phyloP scores from a whole-genome alignment of 1,140 invertebrate species.

The Mamestra configurata region DNA sequence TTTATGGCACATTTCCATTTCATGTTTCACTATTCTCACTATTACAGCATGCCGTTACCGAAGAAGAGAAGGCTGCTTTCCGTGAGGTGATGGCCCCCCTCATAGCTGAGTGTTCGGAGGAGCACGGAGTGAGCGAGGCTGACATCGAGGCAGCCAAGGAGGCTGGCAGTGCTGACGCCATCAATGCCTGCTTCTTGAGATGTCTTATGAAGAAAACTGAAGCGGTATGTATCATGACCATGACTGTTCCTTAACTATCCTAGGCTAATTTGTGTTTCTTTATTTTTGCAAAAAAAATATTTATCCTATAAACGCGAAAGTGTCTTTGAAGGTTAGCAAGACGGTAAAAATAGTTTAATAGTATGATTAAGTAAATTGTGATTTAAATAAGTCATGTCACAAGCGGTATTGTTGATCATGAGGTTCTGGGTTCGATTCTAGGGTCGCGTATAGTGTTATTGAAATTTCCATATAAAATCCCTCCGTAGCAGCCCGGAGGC shows the following conservation, averaged over 20 bases:
- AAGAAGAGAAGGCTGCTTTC: slow-evolving; percentile 38
- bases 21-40: neutral
- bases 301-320: too few relatives aligned
- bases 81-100: slow-evolving; percentile 31
- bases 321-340: too few relatives aligned
- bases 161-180: neutral
- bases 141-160: slow-evolving; percentile 48
- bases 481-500: too few relatives aligned
- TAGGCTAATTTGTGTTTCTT: too few relatives aligned
- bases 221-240: slow-evolving; percentile 31
- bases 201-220: slow-evolving; percentile 52
- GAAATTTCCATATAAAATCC: too few relatives aligned
- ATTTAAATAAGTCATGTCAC: too few relatives aligned
- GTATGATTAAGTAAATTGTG: too few relatives aligned
- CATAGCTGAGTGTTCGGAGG: slow-evolving; percentile 41
- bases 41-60: slow-evolving; percentile 22
- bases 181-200: slow-evolving; percentile 49
- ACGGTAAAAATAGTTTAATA: too few relatives aligned
- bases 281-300: too few relatives aligned
- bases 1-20: neutral
- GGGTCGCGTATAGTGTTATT: too few relatives aligned
- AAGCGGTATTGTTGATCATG: too few relatives aligned
- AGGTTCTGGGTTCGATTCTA: too few relatives aligned
- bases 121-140: slow-evolving; percentile 21
- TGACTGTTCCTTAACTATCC: neutral